Evolutionary conservation across 2,888 invertebrate species (phyloP).

Genomic region (Drosophila lacicola): DNA sequence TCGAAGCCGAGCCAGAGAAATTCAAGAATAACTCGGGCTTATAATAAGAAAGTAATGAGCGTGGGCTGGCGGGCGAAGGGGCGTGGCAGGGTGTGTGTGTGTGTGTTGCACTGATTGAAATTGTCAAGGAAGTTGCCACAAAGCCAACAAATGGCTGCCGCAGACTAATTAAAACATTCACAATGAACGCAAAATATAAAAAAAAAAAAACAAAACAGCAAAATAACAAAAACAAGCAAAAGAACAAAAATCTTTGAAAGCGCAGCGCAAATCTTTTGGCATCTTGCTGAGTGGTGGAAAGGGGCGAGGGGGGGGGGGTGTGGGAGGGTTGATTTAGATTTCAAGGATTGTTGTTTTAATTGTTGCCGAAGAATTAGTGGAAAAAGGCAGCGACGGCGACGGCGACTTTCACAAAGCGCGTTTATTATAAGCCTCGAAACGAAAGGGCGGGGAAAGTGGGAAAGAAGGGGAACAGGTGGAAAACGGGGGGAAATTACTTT

Average conservation of each 20-base stretch:
- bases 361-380: constrained; percentile 52
- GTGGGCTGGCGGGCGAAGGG: neutral
- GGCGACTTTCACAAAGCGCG: constrained; percentile 61
- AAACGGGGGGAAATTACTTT: constrained; percentile 29
- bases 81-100: neutral
- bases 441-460: too few relatives aligned
- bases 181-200: constrained; percentile 67
- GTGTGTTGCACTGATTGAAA: constrained; percentile 57
- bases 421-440: constrained; percentile 64
- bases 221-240: constrained; percentile 3
- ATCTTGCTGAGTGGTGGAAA: constrained; percentile 3
- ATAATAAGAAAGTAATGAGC: constrained; percentile 15
- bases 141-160: constrained; percentile 26
- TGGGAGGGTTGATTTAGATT: constrained; percentile 19
- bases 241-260: constrained; percentile 32
- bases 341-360: constrained; percentile 55
- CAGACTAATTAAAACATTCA: constrained; percentile 79
- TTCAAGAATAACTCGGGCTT: constrained; percentile 23
- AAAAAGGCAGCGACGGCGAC: constrained; percentile 19
- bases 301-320: constrained; percentile 11
- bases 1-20: constrained; percentile 5
- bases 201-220: constrained; percentile 27
- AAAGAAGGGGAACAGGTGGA: neutral
- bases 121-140: constrained; percentile 52
- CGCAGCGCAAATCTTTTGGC: constrained; percentile 38